Percentiles rank a stretch among this genome's conserved stretches.
These are phyloP conservation scores for Falco berigora DNA, from an alignment of 2,797 vertebrate species.

Conservation along the genomic window DNA sequence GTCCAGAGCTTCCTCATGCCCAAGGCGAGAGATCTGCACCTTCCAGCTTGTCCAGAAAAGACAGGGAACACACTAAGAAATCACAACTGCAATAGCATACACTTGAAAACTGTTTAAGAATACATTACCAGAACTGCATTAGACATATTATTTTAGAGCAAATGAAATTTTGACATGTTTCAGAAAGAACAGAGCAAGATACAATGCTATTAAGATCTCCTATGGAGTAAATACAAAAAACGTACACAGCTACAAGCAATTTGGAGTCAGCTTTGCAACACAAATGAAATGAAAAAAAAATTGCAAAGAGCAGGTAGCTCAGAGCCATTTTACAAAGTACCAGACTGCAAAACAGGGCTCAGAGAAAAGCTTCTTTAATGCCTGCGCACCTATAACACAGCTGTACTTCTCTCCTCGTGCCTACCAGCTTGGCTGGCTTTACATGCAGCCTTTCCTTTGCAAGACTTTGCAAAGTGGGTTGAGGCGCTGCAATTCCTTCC, in stretches of 20 bases:
- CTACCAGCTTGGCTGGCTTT: background rate
- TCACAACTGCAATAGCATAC: background rate
- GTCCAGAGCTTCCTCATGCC: background rate
- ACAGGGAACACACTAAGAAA: background rate
- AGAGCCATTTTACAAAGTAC: background rate
- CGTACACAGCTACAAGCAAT: background rate
- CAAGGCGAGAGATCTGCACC: background rate
- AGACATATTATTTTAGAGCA: background rate
- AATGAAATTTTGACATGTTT: background rate
- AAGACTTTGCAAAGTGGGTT: background rate
- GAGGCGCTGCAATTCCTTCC: background rate
- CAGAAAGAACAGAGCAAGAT: background rate
- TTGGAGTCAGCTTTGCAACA: background rate
- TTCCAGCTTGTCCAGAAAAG: background rate
- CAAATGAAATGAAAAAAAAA: background rate
- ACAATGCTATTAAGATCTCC: background rate
- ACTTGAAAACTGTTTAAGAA: background rate
- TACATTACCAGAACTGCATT: background rate
- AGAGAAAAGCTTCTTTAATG: background rate
- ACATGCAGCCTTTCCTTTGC: background rate
- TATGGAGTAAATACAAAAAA: background rate
- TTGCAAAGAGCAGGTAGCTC: background rate
- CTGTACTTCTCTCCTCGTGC: background rate
- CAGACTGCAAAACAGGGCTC: background rate
- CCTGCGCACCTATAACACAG: background rate